Evolutionary conservation across 1,140 invertebrate species (phyloP).

Genomic region (Caerostris extrusa): DNA sequence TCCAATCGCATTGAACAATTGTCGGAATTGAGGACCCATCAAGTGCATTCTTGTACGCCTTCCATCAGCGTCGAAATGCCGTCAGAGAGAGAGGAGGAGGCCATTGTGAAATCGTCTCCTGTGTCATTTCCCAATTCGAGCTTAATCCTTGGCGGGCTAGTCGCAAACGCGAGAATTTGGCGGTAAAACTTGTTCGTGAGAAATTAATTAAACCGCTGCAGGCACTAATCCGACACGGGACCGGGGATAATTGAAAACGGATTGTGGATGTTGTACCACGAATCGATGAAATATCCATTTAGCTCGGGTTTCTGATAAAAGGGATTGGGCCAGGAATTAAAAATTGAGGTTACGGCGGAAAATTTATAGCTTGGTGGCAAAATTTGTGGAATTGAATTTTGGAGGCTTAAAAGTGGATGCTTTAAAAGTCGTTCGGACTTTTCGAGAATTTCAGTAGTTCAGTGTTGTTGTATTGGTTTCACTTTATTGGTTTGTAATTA

Average conservation of each 20-base stretch:
- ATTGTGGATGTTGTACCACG: not conserved
- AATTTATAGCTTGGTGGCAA: too few relatives aligned
- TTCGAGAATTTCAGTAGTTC: too few relatives aligned
- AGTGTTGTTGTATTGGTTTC: too few relatives aligned
- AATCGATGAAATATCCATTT: conserved; percentile 13
- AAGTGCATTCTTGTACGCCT: not conserved
- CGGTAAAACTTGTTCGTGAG: conserved; percentile 27
- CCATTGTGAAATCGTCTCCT: not conserved
- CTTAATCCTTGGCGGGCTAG: not conserved
- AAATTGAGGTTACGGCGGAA: too few relatives aligned
- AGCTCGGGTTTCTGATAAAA: too few relatives aligned
- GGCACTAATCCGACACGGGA: not conserved
- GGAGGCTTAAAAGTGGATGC: too few relatives aligned
- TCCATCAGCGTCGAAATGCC: too few relatives aligned
- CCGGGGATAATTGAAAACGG: conserved; percentile 9
- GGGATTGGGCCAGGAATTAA: too few relatives aligned
- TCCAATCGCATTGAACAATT: not conserved
- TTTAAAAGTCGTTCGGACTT: too few relatives aligned
- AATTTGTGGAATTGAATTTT: too few relatives aligned
- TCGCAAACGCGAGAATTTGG: not conserved
- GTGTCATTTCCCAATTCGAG: not conserved
- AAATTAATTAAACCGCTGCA: conserved; percentile 13
- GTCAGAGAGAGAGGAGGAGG: too few relatives aligned
- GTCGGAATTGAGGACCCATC: not conserved
- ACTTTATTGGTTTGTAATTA: too few relatives aligned